phyloP scores from a whole-genome alignment of 2,113 vertebrate species.

The Etheostoma cragini region DNA sequence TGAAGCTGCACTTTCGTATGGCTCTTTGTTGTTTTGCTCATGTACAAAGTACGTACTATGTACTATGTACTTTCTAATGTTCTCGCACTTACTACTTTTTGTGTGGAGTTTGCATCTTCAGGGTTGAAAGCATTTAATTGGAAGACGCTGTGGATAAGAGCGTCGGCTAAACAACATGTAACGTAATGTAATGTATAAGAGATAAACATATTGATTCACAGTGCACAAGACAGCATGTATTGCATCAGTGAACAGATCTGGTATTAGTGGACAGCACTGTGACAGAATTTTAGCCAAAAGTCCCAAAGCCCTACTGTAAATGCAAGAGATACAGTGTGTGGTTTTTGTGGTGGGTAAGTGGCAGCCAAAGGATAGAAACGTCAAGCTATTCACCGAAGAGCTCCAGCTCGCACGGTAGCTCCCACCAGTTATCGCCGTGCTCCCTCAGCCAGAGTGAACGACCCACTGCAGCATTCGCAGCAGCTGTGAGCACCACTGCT shows the following conservation, averaged over 20 bases:
- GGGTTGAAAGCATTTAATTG: too few relatives aligned
- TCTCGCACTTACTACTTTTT: too few relatives aligned
- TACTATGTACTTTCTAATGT: too few relatives aligned
- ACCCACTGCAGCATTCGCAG: constrained; percentile 51
- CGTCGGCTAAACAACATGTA: too few relatives aligned
- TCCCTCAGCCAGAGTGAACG: constrained; percentile 47
- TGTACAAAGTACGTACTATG: too few relatives aligned
- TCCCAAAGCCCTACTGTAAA: constrained; percentile 5
- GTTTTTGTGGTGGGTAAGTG: constrained; percentile 17
- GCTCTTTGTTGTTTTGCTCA: too few relatives aligned
- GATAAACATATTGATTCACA: background rate
- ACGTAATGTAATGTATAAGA: background rate
- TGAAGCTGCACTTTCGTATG: too few relatives aligned
- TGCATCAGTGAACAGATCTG: background rate
- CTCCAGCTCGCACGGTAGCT: constrained; percentile 49
- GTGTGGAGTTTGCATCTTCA: too few relatives aligned
- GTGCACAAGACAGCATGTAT: background rate
- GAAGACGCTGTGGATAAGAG: too few relatives aligned
- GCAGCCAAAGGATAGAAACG: constrained; percentile 40
- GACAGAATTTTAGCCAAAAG: constrained; percentile 1
- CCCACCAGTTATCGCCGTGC: constrained; percentile 53
- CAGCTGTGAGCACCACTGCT: constrained; percentile 31
- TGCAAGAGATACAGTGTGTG: background rate
- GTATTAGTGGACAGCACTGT: background rate
- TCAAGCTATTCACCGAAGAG: constrained; percentile 24